Evolutionary conservation across 1,140 invertebrate genomes (phyloP).

Genomic region (Drepana arcuata): DNA sequence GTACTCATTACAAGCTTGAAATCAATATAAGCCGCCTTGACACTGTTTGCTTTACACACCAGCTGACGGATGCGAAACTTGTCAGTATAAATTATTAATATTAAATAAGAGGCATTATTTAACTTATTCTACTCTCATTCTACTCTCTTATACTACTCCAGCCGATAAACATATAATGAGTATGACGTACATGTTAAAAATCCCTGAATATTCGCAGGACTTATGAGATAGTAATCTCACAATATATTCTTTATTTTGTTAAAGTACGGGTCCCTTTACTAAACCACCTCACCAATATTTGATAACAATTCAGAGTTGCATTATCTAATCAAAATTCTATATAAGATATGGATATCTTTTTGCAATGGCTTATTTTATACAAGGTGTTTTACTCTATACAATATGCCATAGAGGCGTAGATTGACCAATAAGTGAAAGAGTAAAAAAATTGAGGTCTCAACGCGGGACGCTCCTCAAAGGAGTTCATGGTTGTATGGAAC

Average conservation of each 20-base stretch:
- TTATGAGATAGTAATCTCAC: too few relatives aligned
- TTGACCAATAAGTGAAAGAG: conserved; percentile 68
- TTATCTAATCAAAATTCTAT: too few relatives aligned
- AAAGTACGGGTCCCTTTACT: too few relatives aligned
- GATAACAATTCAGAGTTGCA: too few relatives aligned
- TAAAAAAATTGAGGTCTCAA: conserved; percentile 69
- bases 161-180: too few relatives aligned
- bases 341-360: conserved; percentile 11
- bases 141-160: too few relatives aligned
- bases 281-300: too few relatives aligned
- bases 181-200: too few relatives aligned
- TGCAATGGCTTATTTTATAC: conserved; percentile 29
- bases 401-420: conserved; percentile 62
- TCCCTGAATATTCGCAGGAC: too few relatives aligned
- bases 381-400: conserved; percentile 50
- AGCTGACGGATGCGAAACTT: conserved; percentile 29
- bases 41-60: conserved; percentile 49
- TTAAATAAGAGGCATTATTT: too few relatives aligned
- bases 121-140: too few relatives aligned
- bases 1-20: conserved; percentile 40
- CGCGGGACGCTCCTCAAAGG: conserved; percentile 66
- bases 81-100: conserved; percentile 30
- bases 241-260: too few relatives aligned
- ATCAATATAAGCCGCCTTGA: conserved; percentile 47
- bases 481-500: conserved; percentile 69